phyloP scores from a whole-genome alignment of 2,888 invertebrate species.

The Malachius bipustulatus region DNA sequence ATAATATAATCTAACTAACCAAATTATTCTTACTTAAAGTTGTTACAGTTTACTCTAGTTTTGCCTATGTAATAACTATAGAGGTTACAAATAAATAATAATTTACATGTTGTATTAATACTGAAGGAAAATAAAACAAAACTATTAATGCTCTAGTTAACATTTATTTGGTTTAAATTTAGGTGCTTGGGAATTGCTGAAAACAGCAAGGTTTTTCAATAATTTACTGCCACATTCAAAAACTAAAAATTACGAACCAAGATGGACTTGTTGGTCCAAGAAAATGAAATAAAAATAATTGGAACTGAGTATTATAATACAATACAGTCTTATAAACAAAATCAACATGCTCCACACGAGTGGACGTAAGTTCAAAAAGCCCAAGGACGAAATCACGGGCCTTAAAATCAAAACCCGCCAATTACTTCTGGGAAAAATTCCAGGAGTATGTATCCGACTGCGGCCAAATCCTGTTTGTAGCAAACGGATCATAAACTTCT shows the following conservation, averaged over 20 bases:
- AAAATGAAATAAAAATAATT: too few species aligned
- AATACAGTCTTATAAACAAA: not conserved
- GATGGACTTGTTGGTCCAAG: slow-evolving; percentile 3
- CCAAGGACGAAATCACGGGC: slow-evolving; percentile 13
- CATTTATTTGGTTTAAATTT: slow-evolving; percentile 1
- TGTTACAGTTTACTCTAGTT: too few species aligned
- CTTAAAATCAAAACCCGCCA: slow-evolving; percentile 10
- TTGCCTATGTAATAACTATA: too few species aligned
- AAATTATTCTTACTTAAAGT: too few species aligned
- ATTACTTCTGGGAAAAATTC: slow-evolving; percentile 28
- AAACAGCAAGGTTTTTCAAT: not conserved
- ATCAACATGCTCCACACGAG: not conserved
- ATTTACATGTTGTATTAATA: too few species aligned
- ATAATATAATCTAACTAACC: too few species aligned
- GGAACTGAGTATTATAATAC: not conserved
- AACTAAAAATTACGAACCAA: not conserved
- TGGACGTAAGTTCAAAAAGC: slow-evolving; percentile 8
- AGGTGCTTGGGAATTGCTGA: not conserved
- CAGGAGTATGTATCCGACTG: slow-evolving; percentile 33
- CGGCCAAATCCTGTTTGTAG: slow-evolving; percentile 35
- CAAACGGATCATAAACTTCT: slow-evolving; percentile 34
- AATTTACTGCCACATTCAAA: slow-evolving; percentile 1
- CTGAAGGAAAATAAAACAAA: slow-evolving; percentile 1
- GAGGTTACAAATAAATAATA: too few species aligned
- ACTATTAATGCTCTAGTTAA: not conserved